These are phyloP conservation scores for Stegastes partitus DNA, from an alignment of 2,113 vertebrate species.

Conservation along the genomic window DNA sequence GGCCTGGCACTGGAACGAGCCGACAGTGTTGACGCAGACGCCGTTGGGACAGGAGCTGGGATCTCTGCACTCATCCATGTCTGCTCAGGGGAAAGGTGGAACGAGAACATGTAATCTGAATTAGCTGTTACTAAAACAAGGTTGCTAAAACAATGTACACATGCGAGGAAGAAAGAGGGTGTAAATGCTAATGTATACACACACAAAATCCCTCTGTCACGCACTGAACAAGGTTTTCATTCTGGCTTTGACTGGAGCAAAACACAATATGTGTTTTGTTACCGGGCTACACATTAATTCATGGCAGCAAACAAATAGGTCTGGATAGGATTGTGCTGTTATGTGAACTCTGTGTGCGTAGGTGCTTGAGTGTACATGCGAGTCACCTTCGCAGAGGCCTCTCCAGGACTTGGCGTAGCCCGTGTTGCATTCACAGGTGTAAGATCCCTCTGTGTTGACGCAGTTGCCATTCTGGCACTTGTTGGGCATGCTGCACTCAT, in stretches of 20 bases:
- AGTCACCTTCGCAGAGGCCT: conserved; percentile 91
- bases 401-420: conserved; percentile 87
- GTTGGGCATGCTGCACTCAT: conserved; percentile 90
- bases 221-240: conserved; percentile 45
- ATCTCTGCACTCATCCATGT: conserved; percentile 86
- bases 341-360: conserved; percentile 24
- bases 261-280: conserved; percentile 67
- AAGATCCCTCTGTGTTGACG: conserved; percentile 92
- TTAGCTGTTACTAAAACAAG: conserved; percentile 37
- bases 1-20: conserved; percentile 90
- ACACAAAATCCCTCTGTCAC: conserved; percentile 19
- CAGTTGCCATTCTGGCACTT: conserved; percentile 89
- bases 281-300: conserved; percentile 50
- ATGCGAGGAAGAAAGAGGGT: background rate
- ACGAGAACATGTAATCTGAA: conserved; percentile 34
- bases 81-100: conserved; percentile 62
- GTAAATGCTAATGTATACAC: conserved; percentile 27
- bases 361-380: conserved; percentile 12
- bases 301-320: conserved; percentile 60
- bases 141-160: conserved; percentile 34
- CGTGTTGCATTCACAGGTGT: conserved; percentile 89
- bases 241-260: conserved; percentile 64
- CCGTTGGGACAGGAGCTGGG: conserved; percentile 84
- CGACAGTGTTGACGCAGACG: conserved; percentile 87
- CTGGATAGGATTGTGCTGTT: conserved; percentile 27